phyloP scores from a whole-genome alignment of 1,140 invertebrate genomes.

The Drosophila lini region DNA sequence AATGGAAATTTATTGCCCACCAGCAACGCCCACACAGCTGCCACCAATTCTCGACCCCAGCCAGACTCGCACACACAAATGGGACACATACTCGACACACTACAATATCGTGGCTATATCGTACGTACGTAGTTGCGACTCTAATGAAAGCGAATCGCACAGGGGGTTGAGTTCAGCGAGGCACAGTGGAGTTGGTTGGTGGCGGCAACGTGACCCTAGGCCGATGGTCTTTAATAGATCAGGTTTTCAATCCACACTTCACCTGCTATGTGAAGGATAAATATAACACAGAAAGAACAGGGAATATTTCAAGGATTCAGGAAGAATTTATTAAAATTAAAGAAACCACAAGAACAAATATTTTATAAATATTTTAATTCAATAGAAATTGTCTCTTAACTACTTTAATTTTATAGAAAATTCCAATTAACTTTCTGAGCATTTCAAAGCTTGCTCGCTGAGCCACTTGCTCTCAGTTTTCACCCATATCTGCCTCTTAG shows the following conservation, averaged over 20 bases:
- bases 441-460: neutral
- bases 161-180: slow-evolving; percentile 18
- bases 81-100: slow-evolving; percentile 16
- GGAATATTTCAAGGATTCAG: neutral
- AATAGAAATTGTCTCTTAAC: neutral
- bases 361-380: neutral
- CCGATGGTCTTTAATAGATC: slow-evolving; percentile 9
- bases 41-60: slow-evolving; percentile 37
- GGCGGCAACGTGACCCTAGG: neutral
- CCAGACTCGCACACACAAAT: slow-evolving; percentile 11
- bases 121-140: slow-evolving; percentile 27
- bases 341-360: neutral
- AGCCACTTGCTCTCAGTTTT: neutral
- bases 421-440: neutral
- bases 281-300: no score
- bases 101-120: slow-evolving; percentile 2
- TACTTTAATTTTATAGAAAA: neutral
- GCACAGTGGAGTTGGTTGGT: slow-evolving; percentile 21
- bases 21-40: slow-evolving; percentile 65
- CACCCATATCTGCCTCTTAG: neutral
- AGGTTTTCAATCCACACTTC: neutral
- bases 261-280: slow-evolving; percentile 6
- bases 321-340: neutral
- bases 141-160: slow-evolving; percentile 54
- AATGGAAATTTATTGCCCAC: slow-evolving; percentile 82